Base-by-base conservation (phyloP, 2,888 invertebrate genomes). In the Rotaria magnacalcarata region DNA sequence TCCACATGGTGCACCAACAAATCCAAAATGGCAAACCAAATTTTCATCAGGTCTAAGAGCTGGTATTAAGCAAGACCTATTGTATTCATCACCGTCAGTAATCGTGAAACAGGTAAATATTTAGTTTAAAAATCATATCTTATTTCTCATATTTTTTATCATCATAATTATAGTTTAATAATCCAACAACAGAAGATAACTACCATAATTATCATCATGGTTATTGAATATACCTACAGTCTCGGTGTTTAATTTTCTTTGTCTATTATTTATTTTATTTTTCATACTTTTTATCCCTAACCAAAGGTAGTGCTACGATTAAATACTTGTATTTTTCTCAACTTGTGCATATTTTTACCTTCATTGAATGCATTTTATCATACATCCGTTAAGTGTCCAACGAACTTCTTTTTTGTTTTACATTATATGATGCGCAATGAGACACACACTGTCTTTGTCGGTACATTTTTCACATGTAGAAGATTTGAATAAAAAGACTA, bases 1-100 rank as follows among this genome's bases (percentile, higher is more conserved):
- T 47, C 80, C 80, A 47, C 80, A 80, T n/a, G 80, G 80, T 11
- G 80, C 47, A 80, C 80, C 80, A 24, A 10, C 80, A 7, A 80
- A 80, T 47, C 80, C 80, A 24, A 80, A 80, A 47, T 80, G 80
- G 80, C 80, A 80, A 43, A 80, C 80, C 21, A 67, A 67, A 34
- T 80, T 47, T 80, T 47, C 80, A 47, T 47, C 80, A 4, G 80
- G 80, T 80, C 7, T 67, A 67, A 34, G 19, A 34, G 67, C 34
- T 5, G 34, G 67, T 67, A 67, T 67, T 34, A 67, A 67, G 34
- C 34, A 67, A 67, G 67, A 67, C 5, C 34, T 14, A 34, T 27
- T 14, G 5, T 34, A 67, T 41, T 34, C 67, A 67, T 7, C 67
- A 7, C 67, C 67, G 6, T 1, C 34, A 1, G 14, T 16, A 5